These are phyloP conservation scores for Yasuhikotakia modesta DNA, from an alignment of 2,797 vertebrate species.

Conservation along the genomic window DNA sequence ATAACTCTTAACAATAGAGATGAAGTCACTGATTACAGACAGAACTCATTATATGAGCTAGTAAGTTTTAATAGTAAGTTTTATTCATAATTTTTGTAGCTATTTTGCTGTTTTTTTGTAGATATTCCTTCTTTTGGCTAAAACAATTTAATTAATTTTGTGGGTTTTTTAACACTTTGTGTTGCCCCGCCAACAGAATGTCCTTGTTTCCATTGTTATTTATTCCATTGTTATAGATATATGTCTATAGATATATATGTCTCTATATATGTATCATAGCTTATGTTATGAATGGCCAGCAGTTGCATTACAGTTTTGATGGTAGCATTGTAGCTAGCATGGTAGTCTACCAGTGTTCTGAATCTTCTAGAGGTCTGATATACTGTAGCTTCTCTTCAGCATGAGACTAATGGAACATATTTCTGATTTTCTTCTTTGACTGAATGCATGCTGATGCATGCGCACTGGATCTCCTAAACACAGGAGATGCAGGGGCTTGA, in stretches of 20 bases:
- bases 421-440: constrained; percentile 76
- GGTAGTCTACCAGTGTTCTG: constrained; percentile 66
- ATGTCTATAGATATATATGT: too few species aligned
- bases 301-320: constrained; percentile 19
- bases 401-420: constrained; percentile 73
- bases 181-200: not conserved
- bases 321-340: constrained; percentile 76
- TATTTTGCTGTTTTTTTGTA: not conserved
- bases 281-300: constrained; percentile 38
- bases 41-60: not conserved
- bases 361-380: constrained; percentile 59
- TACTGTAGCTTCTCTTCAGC: constrained; percentile 63
- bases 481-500: constrained; percentile 78
- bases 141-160: not conserved
- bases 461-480: constrained; percentile 71
- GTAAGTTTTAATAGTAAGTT: too few species aligned
- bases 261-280: constrained; percentile 3
- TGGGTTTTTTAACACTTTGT: not conserved
- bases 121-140: not conserved
- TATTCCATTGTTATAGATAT: not conserved
- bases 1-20: constrained; percentile 72
- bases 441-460: constrained; percentile 84
- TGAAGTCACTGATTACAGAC: constrained; percentile 14
- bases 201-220: not conserved
- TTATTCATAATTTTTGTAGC: not conserved